Base-by-base conservation (phyloP, 2,797 vertebrate species). In the Pangasius larnaudii region DNA sequence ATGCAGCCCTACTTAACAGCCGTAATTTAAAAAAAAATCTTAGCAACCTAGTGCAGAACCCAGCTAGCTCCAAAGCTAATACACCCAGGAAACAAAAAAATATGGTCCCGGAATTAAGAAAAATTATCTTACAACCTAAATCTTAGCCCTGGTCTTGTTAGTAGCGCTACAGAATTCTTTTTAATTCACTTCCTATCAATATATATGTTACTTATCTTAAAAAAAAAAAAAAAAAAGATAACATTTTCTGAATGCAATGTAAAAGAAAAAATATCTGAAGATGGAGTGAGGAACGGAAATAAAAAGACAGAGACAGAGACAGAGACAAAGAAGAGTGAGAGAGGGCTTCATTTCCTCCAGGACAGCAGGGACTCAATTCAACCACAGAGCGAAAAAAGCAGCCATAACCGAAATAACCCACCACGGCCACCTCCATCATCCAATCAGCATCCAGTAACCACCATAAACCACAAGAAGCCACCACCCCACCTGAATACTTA, bases 401-500 rank as follows among this genome's bases (percentile, higher is more conserved):
- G 85, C 85, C 74, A 78, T 87, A 88, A 89, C 92, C 93, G 93
- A 95, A 61, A 46, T n/a, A 94, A 93, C 93, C 93, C 91, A 91
- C 83, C 82, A 89, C 85, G 91, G 91, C 93, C 89, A 42, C 69
- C 63, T 88, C 84, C 71, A 92, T 93, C 93, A 96, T 95, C 91
- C 89, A 85, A 78, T 92, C 89, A 92, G 90, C 87, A 91, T 91
- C 89, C 94, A 94, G 91, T 91, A 89, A 79, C 93, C 91, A 78
- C 89, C 91, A 92, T 65, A 95, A 90, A 95, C 93, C 92, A 91
- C 93, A 92, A 94, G 90, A 92, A 95, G 91, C 74, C 56, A 78
- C 93, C 92, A 91, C 65, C 39, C 19, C 75, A 63, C 90, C 83
- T 87, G 91, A 58, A 92, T 90, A 99, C 98, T 99, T 97, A 99